Evolutionary conservation across 2,888 invertebrate species (phyloP).

Genomic region (Andrena marginata): DNA sequence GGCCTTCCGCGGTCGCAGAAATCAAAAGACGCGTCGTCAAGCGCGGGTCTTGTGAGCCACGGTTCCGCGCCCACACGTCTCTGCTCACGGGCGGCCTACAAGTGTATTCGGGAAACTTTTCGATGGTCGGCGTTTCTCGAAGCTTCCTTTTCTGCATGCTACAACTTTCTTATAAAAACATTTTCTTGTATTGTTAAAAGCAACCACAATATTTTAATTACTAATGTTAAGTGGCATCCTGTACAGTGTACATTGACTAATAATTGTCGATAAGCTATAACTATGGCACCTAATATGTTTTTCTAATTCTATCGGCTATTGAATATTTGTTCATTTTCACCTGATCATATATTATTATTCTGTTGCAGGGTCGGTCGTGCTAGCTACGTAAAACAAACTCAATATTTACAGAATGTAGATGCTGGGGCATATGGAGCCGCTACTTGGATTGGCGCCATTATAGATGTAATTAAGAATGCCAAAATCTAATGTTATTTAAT

Average conservation of each 20-base stretch:
- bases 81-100: no score
- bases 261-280: not conserved
- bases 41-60: no score
- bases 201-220: not conserved
- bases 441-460: slow-evolving; percentile 87
- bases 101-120: no score
- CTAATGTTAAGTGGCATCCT: no score
- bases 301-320: not conserved
- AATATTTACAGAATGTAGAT: slow-evolving; percentile 87
- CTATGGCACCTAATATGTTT: not conserved
- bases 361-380: slow-evolving; percentile 89
- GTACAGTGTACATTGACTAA: no score
- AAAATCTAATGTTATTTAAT: slow-evolving; percentile 18
- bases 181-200: not conserved
- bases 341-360: slow-evolving; percentile 1
- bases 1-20: no score
- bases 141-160: no score
- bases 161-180: not conserved
- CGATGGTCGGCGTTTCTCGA: no score
- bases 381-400: slow-evolving; percentile 88
- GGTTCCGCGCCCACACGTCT: no score
- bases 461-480: slow-evolving; percentile 60
- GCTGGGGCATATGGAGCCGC: slow-evolving; percentile 90
- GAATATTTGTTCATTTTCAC: not conserved
- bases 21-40: no score